Evolutionary conservation across 2,888 invertebrate species (phyloP).

Genomic region (Ectobius pallidus): DNA sequence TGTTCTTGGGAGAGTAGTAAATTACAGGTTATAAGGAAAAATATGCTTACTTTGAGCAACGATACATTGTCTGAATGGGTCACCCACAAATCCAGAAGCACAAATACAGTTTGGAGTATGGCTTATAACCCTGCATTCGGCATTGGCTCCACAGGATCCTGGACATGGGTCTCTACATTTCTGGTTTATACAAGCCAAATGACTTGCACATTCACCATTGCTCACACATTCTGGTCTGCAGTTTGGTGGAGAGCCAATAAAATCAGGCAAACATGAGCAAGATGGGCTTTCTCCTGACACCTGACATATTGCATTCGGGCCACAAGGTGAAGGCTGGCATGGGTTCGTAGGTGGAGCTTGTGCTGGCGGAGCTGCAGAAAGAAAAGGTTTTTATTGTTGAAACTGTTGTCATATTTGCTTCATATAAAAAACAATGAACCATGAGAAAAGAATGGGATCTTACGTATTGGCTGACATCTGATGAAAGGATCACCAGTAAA

Average conservation of each 20-base stretch:
- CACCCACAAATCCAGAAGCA: constrained; percentile 66
- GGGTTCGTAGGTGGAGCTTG: constrained; percentile 44
- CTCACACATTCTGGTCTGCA: constrained; percentile 58
- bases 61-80: constrained; percentile 62
- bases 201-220: constrained; percentile 62
- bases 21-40: not conserved
- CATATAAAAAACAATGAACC: too few relatives aligned
- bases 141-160: constrained; percentile 60
- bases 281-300: constrained; percentile 49
- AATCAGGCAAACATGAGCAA: constrained; percentile 52
- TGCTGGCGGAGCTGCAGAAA: constrained; percentile 31
- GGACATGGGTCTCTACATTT: constrained; percentile 63
- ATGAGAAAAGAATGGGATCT: too few relatives aligned
- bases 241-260: constrained; percentile 50
- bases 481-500: constrained; percentile 67
- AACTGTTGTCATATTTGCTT: too few relatives aligned
- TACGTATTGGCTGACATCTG: constrained; percentile 50
- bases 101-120: constrained; percentile 74
- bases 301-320: constrained; percentile 50
- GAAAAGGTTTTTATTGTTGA: not conserved
- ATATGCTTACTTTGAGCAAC: constrained; percentile 50
- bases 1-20: too few relatives aligned
- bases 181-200: constrained; percentile 59
- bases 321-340: constrained; percentile 51
- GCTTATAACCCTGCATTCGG: constrained; percentile 75